A percentile compares a stretch with the other conserved stretches of the same genome.
phyloP scores from a whole-genome alignment of 2,888 invertebrate genomes.

The Pollenia angustigena region DNA sequence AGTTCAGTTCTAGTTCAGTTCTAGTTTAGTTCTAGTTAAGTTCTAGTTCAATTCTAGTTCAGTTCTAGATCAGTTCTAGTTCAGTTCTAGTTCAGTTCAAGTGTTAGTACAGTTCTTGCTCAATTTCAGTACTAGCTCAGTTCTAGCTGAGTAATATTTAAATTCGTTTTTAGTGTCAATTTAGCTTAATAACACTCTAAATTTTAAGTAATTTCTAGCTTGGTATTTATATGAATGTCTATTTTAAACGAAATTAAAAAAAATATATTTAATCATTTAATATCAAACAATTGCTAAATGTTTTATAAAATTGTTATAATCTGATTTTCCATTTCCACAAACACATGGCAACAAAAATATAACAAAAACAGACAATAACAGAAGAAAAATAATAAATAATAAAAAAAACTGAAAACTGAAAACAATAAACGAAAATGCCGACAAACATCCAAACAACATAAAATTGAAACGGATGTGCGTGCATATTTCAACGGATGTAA shows the following conservation, averaged over 20 bases:
- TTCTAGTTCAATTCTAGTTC: neutral
- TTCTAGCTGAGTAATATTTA: neutral
- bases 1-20: neutral
- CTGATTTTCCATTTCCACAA: neutral
- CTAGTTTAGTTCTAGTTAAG: neutral
- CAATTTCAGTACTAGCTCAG: too few species aligned
- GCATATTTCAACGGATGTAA: constrained; percentile 14
- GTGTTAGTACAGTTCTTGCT: too few species aligned
- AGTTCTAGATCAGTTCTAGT: neutral
- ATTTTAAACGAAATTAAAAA: neutral
- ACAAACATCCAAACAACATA: constrained; percentile 22
- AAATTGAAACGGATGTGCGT: constrained; percentile 37
- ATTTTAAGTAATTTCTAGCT: too few species aligned
- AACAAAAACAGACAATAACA: too few species aligned
- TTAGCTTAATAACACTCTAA: too few species aligned
- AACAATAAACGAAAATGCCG: constrained; percentile 8
- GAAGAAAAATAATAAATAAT: neutral
- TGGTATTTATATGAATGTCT: neutral
- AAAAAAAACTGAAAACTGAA: neutral
- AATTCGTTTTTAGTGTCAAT: neutral
- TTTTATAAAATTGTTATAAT: constrained; percentile 15
- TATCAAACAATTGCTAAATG: neutral
- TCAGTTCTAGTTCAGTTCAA: neutral
- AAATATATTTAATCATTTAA: neutral
- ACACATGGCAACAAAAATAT: neutral